phyloP scores from a whole-genome alignment of 1,140 invertebrate genomes.

The Drosophila azteca region DNA sequence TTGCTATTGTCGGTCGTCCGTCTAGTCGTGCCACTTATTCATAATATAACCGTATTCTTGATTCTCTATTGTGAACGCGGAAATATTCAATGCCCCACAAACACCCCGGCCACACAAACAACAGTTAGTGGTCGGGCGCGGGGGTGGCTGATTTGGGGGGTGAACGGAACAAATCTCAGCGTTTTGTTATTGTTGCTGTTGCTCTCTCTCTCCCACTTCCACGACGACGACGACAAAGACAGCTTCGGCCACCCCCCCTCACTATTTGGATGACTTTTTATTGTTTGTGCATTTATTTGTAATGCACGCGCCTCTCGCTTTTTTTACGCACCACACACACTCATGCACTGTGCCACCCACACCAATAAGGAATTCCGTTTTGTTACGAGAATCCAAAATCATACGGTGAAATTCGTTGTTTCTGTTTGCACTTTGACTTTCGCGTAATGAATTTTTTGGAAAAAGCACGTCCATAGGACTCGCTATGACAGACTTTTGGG shows the following conservation, averaged over 20 bases:
- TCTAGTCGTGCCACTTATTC: too few species aligned
- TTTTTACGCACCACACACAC: slow-evolving; percentile 36
- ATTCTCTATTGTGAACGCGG: too few species aligned
- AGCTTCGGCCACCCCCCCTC: slow-evolving; percentile 21
- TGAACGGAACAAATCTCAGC: slow-evolving; percentile 32
- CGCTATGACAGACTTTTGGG: slow-evolving; percentile 3
- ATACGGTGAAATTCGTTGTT: too few species aligned
- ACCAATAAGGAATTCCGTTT: slow-evolving; percentile 1
- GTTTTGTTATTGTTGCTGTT: slow-evolving; percentile 31
- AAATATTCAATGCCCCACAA: too few species aligned
- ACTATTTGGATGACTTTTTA: slow-evolving; percentile 12
- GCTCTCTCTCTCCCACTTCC: slow-evolving; percentile 12
- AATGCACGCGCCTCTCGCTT: slow-evolving; percentile 54
- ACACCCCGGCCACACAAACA: too few species aligned
- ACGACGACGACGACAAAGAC: background rate
- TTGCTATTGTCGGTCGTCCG: too few species aligned
- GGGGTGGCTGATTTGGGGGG: slow-evolving; percentile 21
- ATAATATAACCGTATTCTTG: too few species aligned
- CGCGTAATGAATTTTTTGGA: too few species aligned
- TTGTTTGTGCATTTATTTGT: slow-evolving; percentile 52
- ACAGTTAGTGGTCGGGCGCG: slow-evolving; percentile 6
- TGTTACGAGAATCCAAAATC: too few species aligned
- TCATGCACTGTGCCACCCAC: slow-evolving; percentile 7
- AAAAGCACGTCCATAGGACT: too few species aligned
- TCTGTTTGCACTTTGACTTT: too few species aligned